Evolutionary conservation across 2,113 vertebrate genomes (phyloP).

Genomic region (Phainopepla nitens): DNA sequence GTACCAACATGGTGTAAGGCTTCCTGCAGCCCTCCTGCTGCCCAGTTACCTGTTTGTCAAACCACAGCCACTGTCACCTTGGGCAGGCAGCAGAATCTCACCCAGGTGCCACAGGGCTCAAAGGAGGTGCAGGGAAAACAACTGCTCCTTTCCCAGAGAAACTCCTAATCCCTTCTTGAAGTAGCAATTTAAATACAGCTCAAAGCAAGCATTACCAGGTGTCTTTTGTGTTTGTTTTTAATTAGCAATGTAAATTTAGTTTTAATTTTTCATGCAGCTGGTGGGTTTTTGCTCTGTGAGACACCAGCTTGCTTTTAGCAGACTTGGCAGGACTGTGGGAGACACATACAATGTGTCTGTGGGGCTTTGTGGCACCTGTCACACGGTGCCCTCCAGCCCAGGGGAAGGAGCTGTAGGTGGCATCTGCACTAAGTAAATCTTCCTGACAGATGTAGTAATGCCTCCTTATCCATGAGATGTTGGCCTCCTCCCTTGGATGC

Average conservation of each 20-base stretch:
- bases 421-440: background rate
- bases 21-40: background rate
- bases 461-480: fast-evolving
- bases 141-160: background rate
- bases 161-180: background rate
- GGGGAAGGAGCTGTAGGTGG: background rate
- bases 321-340: background rate
- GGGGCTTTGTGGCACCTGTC: background rate
- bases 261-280: background rate
- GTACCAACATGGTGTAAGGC: background rate
- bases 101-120: background rate
- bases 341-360: background rate
- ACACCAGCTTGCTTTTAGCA: background rate
- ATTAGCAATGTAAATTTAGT: background rate
- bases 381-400: background rate
- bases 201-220: background rate
- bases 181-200: background rate
- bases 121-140: background rate
- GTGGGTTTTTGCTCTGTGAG: background rate
- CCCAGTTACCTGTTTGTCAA: background rate
- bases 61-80: background rate
- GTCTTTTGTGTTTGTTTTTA: background rate
- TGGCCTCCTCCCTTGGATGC: background rate
- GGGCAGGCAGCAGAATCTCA: background rate
- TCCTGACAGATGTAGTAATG: fast-evolving